These are phyloP conservation scores for Cacoxenus indagator DNA, from an alignment of 2,888 invertebrate species.

Conservation along the genomic window DNA sequence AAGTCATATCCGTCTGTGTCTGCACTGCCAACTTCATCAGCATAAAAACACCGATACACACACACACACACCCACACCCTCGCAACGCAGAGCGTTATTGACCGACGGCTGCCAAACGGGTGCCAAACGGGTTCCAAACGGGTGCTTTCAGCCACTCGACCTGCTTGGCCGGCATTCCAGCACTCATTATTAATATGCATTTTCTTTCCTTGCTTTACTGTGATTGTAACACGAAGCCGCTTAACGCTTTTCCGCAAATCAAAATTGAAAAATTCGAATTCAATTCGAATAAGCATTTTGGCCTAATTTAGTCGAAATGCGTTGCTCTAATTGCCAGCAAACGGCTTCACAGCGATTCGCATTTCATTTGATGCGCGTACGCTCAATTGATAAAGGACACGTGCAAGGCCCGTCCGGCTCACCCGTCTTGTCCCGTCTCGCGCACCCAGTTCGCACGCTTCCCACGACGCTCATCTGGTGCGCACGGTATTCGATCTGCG, in stretches of 20 bases:
- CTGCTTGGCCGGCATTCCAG: background rate
- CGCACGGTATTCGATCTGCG: background rate
- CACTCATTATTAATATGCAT: background rate
- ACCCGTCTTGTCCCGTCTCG: background rate
- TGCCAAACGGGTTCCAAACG: too few species aligned
- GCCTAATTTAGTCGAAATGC: background rate
- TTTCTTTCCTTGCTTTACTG: too few species aligned
- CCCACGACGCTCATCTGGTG: background rate
- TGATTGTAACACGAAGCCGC: too few species aligned
- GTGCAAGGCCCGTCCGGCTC: too few species aligned
- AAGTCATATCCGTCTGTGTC: constrained; percentile 24
- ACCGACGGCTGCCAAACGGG: too few species aligned
- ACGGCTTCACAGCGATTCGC: background rate
- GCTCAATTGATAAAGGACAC: constrained; percentile 3
- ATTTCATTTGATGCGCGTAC: too few species aligned
- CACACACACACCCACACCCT: background rate
- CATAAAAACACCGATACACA: constrained; percentile 34
- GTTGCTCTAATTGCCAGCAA: constrained; percentile 4
- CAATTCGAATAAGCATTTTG: background rate
- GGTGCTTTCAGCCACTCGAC: background rate
- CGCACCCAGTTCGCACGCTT: background rate
- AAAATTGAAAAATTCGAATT: background rate
- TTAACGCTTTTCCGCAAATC: too few species aligned
- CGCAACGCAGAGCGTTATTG: too few species aligned
- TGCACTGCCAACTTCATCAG: constrained; percentile 46